Percentiles rank a stretch among this genome's conserved stretches.
Evolutionary conservation across 2,888 invertebrate species (phyloP).

Genomic region (Anthrax anthrax): DNA sequence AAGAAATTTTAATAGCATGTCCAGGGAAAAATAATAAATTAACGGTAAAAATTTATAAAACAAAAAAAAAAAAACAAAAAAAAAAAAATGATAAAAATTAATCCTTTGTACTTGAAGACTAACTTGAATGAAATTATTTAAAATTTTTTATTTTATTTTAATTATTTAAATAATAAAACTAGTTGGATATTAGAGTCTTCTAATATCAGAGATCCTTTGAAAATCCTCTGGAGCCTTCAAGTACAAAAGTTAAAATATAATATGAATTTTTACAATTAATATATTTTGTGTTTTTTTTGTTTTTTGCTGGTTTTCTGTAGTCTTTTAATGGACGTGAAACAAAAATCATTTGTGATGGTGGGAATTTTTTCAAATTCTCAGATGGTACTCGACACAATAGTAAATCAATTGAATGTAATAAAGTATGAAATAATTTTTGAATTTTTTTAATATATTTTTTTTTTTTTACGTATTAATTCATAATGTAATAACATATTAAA

Average conservation of each 20-base stretch:
- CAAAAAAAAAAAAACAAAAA: too few relatives aligned
- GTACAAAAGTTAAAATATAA: too few relatives aligned
- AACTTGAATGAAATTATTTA: too few relatives aligned
- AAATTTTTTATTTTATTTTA: too few relatives aligned
- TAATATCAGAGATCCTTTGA: too few relatives aligned
- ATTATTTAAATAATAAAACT: too few relatives aligned
- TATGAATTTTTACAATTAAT: background rate
- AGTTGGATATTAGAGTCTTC: too few relatives aligned
- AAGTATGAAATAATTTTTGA: background rate
- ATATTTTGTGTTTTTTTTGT: background rate
- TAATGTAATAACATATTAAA: too few relatives aligned
- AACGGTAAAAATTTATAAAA: constrained; percentile 5
- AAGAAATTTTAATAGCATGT: constrained; percentile 20
- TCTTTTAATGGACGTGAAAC: constrained; percentile 3
- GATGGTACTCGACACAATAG: constrained; percentile 13
- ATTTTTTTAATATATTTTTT: background rate
- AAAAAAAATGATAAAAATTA: background rate
- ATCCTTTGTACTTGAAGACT: background rate
- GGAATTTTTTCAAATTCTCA: constrained; percentile 7
- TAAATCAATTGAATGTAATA: constrained; percentile 15
- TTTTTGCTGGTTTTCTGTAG: too few relatives aligned
- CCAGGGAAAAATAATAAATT: constrained; percentile 17
- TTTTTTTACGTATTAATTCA: background rate
- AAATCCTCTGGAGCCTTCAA: too few relatives aligned
- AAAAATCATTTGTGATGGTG: constrained; percentile 11